A percentile compares a stretch with the other conserved stretches of the same genome.
Conservation (phyloP, 1,140 invertebrate species). For the Telenomus remus region DNA sequence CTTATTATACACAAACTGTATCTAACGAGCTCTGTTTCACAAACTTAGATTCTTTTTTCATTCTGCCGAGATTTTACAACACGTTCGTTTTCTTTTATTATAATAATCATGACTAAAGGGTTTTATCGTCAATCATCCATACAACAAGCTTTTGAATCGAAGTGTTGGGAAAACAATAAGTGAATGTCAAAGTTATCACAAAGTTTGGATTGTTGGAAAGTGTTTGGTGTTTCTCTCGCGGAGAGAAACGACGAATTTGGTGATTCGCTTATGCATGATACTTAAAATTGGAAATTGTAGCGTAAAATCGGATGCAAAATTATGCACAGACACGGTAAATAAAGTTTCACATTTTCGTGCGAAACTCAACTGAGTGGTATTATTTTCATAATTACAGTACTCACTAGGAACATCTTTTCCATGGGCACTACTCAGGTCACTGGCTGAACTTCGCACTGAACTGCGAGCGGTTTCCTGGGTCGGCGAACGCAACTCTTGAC, state of each 20-base stretch:
- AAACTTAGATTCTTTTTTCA: too few species aligned
- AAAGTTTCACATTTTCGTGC: slow-evolving; percentile 24
- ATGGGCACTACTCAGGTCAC: slow-evolving; percentile 72
- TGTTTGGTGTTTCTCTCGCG: too few species aligned
- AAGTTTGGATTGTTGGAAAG: background rate
- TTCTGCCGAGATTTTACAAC: too few species aligned
- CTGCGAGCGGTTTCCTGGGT: slow-evolving; percentile 73
- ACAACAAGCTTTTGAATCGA: background rate
- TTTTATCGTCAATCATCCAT: too few species aligned
- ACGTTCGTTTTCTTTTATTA: too few species aligned
- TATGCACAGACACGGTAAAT: slow-evolving; percentile 19
- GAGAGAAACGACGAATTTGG: too few species aligned
- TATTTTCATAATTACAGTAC: slow-evolving; percentile 58
- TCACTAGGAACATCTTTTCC: slow-evolving; percentile 70
- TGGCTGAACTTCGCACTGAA: slow-evolving; percentile 73
- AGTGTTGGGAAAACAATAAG: background rate
- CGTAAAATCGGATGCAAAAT: slow-evolving; percentile 20
- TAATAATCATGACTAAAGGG: too few species aligned
- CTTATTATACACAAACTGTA: slow-evolving; percentile 23
- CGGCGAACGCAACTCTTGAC: slow-evolving; percentile 68
- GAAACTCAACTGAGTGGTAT: slow-evolving; percentile 27
- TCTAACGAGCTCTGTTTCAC: slow-evolving; percentile 20
- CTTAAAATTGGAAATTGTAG: slow-evolving; percentile 2
- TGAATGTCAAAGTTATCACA: background rate
- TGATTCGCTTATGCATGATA: background rate